phyloP scores from a whole-genome alignment of 1,140 invertebrate species.

The Sipha flava region DNA sequence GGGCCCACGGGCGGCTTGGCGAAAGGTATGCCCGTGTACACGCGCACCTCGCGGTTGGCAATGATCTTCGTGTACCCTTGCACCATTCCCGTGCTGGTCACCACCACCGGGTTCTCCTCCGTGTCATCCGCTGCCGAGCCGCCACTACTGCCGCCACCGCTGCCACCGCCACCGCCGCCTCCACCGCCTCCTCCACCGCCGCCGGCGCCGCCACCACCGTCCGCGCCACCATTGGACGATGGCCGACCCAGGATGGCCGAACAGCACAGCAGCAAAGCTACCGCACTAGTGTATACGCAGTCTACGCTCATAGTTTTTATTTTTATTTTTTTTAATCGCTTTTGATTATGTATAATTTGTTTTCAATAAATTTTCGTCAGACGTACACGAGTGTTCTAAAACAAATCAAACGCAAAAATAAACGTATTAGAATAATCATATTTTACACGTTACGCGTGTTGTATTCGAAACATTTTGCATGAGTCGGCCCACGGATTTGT shows the following conservation, averaged over 20 bases:
- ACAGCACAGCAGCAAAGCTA: conserved; percentile 9
- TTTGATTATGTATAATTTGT: too few species aligned
- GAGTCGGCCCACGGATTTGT: too few species aligned
- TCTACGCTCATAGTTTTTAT: conserved; percentile 1
- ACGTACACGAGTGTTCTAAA: not conserved
- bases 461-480: too few species aligned
- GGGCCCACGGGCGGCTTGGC: conserved; percentile 75
- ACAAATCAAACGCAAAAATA: too few species aligned
- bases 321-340: too few species aligned
- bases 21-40: conserved; percentile 89
- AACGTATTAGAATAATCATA: too few species aligned
- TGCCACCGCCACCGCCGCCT: not conserved
- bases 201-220: not conserved
- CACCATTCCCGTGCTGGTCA: conserved; percentile 68
- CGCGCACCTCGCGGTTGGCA: conserved; percentile 71
- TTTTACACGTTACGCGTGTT: not conserved
- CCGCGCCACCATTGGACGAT: not conserved
- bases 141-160: not conserved
- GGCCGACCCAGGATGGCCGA: not conserved
- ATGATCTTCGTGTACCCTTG: conserved; percentile 66
- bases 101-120: conserved; percentile 52
- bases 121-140: not conserved
- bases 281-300: not conserved
- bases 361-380: not conserved
- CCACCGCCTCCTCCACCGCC: not conserved